Evolutionary conservation across 2,888 invertebrate genomes (phyloP).

Genomic region (Cacoxenus indagator): DNA sequence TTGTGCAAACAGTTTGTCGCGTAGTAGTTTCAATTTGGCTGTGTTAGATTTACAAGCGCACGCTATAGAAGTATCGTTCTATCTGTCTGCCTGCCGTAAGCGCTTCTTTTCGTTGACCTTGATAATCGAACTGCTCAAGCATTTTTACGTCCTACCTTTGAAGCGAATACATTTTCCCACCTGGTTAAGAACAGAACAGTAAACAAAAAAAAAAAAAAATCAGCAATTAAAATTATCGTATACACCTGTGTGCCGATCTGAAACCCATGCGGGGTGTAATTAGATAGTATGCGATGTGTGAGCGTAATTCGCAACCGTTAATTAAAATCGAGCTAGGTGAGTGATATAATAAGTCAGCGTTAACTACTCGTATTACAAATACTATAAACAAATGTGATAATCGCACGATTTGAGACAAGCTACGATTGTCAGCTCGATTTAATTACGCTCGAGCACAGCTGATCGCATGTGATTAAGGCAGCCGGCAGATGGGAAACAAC

Average conservation of each 20-base stretch:
- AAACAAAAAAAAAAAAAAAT: constrained; percentile 19
- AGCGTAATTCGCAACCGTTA: constrained; percentile 1
- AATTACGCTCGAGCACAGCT: not conserved
- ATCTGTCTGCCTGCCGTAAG: too few relatives aligned
- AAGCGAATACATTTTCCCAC: constrained; percentile 12
- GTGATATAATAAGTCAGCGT: not conserved
- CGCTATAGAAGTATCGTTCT: too few relatives aligned
- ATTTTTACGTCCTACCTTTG: constrained; percentile 56
- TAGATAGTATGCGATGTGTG: not conserved
- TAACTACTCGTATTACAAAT: too few relatives aligned
- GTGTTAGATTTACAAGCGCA: not conserved
- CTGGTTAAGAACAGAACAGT: not conserved
- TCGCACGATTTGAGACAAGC: constrained; percentile 3
- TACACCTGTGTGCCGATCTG: constrained; percentile 35
- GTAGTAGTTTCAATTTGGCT: constrained; percentile 3
- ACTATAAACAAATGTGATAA: constrained; percentile 13
- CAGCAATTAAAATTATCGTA: constrained; percentile 28
- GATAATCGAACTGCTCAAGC: not conserved
- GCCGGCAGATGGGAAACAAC: too few relatives aligned
- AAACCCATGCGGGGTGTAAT: not conserved
- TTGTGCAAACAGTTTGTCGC: not conserved
- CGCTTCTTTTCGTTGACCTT: not conserved
- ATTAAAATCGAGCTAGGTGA: constrained; percentile 32
- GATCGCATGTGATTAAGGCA: too few relatives aligned
- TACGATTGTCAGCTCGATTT: constrained; percentile 1